Conservation (phyloP, 2,113 vertebrate genomes). For the Lates calcarifer region DNA sequence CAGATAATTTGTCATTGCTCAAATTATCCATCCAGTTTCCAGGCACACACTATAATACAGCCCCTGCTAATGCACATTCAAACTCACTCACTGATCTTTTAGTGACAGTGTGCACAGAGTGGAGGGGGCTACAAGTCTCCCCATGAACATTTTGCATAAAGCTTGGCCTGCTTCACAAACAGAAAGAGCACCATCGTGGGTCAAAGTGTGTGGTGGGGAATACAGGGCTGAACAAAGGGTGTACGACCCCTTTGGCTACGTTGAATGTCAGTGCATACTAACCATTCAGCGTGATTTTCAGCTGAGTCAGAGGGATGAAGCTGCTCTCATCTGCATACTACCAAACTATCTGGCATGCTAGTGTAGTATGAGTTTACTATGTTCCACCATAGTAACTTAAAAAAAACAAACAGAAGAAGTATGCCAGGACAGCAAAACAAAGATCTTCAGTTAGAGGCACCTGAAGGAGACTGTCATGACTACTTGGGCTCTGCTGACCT, state of each 20-base stretch:
- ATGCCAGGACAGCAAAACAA: constrained; percentile 27
- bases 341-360: constrained; percentile 50
- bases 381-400: constrained; percentile 58
- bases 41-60: constrained; percentile 33
- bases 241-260: constrained; percentile 66
- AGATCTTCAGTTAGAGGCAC: constrained; percentile 33
- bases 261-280: constrained; percentile 75
- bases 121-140: not conserved
- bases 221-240: constrained; percentile 60
- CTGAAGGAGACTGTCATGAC: constrained; percentile 34
- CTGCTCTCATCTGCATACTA: constrained; percentile 59
- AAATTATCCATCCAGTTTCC: constrained; percentile 66
- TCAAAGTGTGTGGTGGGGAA: constrained; percentile 54
- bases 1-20: constrained; percentile 65
- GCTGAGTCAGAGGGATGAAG: constrained; percentile 57
- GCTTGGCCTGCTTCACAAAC: constrained; percentile 44
- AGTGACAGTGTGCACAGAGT: constrained; percentile 14
- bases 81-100: constrained; percentile 43
- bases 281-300: constrained; percentile 66
- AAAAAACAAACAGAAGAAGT: constrained; percentile 25
- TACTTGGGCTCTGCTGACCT: constrained; percentile 25
- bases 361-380: constrained; percentile 67
- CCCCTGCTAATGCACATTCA: constrained; percentile 33
- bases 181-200: constrained; percentile 49
- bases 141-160: constrained; percentile 63